Percentiles rank a stretch among this genome's conserved stretches.
Evolutionary conservation across 2,113 vertebrate species (phyloP).

Genomic region (Rhinolophus sinicus): DNA sequence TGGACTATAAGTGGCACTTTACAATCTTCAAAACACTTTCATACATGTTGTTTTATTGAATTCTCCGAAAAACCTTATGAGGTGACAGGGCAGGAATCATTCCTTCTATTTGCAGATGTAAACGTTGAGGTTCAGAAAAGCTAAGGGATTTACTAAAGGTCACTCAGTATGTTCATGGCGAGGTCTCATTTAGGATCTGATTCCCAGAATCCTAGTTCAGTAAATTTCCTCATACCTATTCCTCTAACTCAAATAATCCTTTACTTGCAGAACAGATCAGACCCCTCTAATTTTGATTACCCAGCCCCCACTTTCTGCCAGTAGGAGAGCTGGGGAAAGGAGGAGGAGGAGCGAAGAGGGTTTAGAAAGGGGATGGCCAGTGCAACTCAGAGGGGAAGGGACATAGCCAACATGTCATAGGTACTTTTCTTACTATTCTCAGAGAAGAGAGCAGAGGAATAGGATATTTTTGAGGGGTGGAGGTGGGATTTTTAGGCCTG

Average conservation of each 20-base stretch:
- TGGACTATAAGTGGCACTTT: not conserved
- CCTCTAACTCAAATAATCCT: not conserved
- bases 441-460: not conserved
- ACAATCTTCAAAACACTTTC: not conserved
- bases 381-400: not conserved
- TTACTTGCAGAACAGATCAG: not conserved
- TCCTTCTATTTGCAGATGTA: slow-evolving; percentile 21
- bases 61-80: slow-evolving; percentile 17
- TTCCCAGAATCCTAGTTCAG: not conserved
- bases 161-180: not conserved
- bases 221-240: not conserved
- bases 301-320: not conserved
- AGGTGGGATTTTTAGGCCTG: not conserved
- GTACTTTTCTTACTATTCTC: not conserved
- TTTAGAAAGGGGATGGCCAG: not conserved
- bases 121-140: slow-evolving; percentile 12
- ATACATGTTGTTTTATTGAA: not conserved
- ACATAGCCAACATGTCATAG: not conserved
- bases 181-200: slow-evolving; percentile 39
- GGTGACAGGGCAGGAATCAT: not conserved
- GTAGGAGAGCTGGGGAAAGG: not conserved
- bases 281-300: slow-evolving; percentile 22
- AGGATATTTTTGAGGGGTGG: not conserved
- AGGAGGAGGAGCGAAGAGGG: not conserved
- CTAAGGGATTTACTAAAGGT: not conserved